Evolutionary conservation across 2,888 invertebrate genomes (phyloP), one percentile per base, ranked within the genome.

Genomic region (Eupsilia transversa): DNA sequence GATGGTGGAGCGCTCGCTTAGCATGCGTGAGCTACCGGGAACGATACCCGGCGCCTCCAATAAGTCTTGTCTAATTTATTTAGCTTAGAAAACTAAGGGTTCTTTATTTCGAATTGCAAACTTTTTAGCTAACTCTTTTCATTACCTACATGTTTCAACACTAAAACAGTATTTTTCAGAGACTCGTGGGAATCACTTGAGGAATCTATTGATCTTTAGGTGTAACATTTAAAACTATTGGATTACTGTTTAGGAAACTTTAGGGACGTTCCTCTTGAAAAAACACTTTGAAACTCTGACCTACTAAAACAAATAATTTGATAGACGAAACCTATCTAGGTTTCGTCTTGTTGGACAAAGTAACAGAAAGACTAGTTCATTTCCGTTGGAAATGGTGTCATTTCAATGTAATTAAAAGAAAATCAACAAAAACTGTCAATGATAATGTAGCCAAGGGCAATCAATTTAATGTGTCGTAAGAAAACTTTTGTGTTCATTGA

Each of bases 21-120:
- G 94, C 94, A 94, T 94, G 93, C 88, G 95, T 96, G 96, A 96
- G 94, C 95, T 96, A 96, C 95, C 94, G 96, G 95, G 95, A 95
- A 96, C 95, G 95, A 77, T 77, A 77, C 80, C 80, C 80, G 73
- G 76, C 80, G 76, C 76, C 76, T 76, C 80, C 74, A 77, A 59
- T 9, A 14, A 5, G 5, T 7, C 3, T 9, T 33, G 17, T 43
- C n/a, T 14, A 12, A 41, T 33, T 54, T 54, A 41, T 41, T 20
- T 43, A 54, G 20, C 5, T 43, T 20, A 33, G 12, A 30, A 59
- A 56, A 27, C 27, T 35, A 20, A 20, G 14, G 23, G 30, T 30
- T 17, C 2, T 49, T 69, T 23, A 38, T 38, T 52, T 49, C 5
- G 3, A 17, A 71, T n/a, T 68, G 33, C 1, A 23, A 27, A 23